Conservation (phyloP, 2,888 invertebrate genomes). For the Leucophora obtusa region DNA sequence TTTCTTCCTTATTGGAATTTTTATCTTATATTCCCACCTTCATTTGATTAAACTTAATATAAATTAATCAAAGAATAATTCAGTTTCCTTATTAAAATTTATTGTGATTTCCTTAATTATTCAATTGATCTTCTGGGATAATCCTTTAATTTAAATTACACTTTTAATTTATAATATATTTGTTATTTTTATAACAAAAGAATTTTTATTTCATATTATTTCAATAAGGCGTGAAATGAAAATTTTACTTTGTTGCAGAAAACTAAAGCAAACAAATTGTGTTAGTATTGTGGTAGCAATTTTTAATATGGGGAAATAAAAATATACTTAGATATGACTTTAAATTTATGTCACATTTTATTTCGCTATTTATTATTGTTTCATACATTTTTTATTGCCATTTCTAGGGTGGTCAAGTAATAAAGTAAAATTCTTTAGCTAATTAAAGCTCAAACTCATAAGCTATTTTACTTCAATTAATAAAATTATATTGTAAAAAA, state of each 20-base stretch:
- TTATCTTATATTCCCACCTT: too few species aligned
- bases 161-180: conserved; percentile 24
- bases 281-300: not conserved
- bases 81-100: conserved; percentile 7
- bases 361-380: not conserved
- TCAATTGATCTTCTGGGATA: conserved; percentile 13
- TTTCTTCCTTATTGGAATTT: too few species aligned
- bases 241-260: not conserved
- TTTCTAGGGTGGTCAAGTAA: not conserved
- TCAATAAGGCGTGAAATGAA: conserved; percentile 44
- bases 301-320: not conserved
- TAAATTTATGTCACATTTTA: not conserved
- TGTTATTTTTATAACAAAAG: conserved; percentile 23
- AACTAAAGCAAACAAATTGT: not conserved
- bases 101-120: conserved; percentile 41
- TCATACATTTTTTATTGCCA: not conserved
- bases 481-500: too few species aligned
- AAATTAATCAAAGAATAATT: too few species aligned
- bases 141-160: conserved; percentile 15
- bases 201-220: not conserved
- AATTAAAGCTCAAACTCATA: too few species aligned
- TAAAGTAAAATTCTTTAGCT: too few species aligned
- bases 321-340: not conserved
- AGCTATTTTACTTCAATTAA: too few species aligned
- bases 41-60: too few species aligned